These are phyloP conservation scores for Garra rufa DNA, from an alignment of 2,113 vertebrate genomes.

Conservation along the genomic window DNA sequence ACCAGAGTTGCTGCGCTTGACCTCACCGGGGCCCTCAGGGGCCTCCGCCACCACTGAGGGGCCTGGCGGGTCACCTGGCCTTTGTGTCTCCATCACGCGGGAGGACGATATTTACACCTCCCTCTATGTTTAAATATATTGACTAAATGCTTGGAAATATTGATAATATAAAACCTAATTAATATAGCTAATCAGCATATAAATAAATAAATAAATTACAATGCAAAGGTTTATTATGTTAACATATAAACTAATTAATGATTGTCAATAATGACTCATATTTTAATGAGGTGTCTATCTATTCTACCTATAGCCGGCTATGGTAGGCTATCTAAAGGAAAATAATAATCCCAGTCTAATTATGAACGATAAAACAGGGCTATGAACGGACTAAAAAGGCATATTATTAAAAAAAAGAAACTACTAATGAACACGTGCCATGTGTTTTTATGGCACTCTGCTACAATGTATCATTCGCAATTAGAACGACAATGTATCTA, in stretches of 20 bases:
- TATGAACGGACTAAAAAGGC: slow-evolving; percentile 58
- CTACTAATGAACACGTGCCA: slow-evolving; percentile 50
- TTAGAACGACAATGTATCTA: slow-evolving; percentile 36
- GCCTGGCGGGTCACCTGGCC: slow-evolving; percentile 5
- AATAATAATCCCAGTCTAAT: slow-evolving; percentile 47
- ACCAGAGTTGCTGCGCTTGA: slow-evolving; percentile 78
- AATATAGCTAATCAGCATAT: slow-evolving; percentile 66
- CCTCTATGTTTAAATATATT: slow-evolving; percentile 50
- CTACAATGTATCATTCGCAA: slow-evolving; percentile 48
- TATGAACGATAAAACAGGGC: slow-evolving; percentile 39
- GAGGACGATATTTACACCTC: slow-evolving; percentile 51
- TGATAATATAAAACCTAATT: slow-evolving; percentile 72
- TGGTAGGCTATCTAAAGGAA: slow-evolving; percentile 56
- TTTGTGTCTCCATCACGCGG: slow-evolving; percentile 69
- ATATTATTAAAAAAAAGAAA: slow-evolving; percentile 48
- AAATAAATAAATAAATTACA: slow-evolving; percentile 82
- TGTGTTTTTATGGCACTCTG: slow-evolving; percentile 37
- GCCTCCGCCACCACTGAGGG: slow-evolving; percentile 27
- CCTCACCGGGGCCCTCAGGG: slow-evolving; percentile 45
- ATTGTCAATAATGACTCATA: slow-evolving; percentile 74
- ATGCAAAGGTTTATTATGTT: slow-evolving; percentile 63
- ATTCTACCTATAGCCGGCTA: slow-evolving; percentile 66
- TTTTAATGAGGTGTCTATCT: slow-evolving; percentile 51
- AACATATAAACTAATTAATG: slow-evolving; percentile 65
- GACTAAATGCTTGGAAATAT: slow-evolving; percentile 68